A percentile compares a stretch with the other conserved stretches of the same genome.
Evolutionary conservation across 92 coral and sea anemone genomes (phyloP).

Genomic region (Siderastrea radians): DNA sequence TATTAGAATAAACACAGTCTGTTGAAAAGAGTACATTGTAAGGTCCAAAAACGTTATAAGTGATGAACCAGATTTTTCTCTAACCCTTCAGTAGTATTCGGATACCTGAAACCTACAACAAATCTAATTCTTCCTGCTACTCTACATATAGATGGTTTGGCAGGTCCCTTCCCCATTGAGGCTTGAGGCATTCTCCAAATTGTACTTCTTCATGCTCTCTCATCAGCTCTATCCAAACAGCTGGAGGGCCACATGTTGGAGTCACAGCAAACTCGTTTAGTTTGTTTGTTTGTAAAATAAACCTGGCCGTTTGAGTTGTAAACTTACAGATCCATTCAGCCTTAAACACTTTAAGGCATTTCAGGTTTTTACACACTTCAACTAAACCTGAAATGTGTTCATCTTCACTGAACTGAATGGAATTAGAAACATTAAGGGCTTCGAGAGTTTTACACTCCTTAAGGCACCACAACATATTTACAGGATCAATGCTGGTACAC

Average conservation of each 20-base stretch:
- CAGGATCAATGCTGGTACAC: conserved; percentile 56
- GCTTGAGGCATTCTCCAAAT: conserved; percentile 33
- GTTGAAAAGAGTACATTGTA: conserved; percentile 5
- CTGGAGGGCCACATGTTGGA: conserved; percentile 25
- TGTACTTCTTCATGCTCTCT: conserved; percentile 20
- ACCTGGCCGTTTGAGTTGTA: conserved; percentile 39
- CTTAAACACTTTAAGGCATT: conserved; percentile 42
- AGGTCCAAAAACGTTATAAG: background rate
- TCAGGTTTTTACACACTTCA: conserved; percentile 31
- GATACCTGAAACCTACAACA: background rate
- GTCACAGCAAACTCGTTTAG: conserved; percentile 44
- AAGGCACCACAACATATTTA: conserved; percentile 49
- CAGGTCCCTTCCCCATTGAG: conserved; percentile 39
- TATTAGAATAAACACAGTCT: conserved; percentile 9
- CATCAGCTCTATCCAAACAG: conserved; percentile 47
- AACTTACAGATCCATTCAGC: conserved; percentile 45
- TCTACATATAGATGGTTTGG: conserved; percentile 42
- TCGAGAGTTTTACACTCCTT: conserved; percentile 46
- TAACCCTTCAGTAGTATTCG: background rate
- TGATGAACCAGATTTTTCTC: too few relatives aligned
- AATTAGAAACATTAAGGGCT: conserved; percentile 41
- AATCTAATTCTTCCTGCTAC: conserved; percentile 15
- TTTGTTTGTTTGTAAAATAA: conserved; percentile 35
- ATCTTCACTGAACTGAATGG: conserved; percentile 50
- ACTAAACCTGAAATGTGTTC: conserved; percentile 34